Conservation (phyloP, 23 tunicate genomes). For the Trididemnum miniatum region DNA sequence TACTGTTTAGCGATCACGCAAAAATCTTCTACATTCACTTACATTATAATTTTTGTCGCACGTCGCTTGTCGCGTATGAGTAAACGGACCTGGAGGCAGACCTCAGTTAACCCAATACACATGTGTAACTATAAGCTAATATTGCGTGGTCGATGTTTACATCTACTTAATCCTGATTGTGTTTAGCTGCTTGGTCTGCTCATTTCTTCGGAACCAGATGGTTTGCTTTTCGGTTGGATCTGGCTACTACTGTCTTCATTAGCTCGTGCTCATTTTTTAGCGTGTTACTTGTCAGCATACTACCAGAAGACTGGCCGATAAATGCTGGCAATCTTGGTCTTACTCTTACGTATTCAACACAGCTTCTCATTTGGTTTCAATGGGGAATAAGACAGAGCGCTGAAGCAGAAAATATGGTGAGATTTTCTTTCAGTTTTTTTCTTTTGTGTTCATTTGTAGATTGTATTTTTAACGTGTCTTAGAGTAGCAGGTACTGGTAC, state of each 20-base stretch:
- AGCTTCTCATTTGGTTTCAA: slow-evolving; percentile 75
- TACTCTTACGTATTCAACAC: slow-evolving; percentile 59
- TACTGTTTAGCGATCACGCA: too few relatives aligned
- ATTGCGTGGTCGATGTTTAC: too few relatives aligned
- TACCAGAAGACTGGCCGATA: background rate
- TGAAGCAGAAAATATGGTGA: slow-evolving; percentile 86
- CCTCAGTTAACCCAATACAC: too few relatives aligned
- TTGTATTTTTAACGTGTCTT: background rate
- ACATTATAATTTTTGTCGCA: too few relatives aligned
- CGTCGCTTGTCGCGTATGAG: too few relatives aligned
- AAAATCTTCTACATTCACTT: too few relatives aligned
- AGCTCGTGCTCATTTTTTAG: slow-evolving; percentile 43
- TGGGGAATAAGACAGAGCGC: slow-evolving; percentile 83
- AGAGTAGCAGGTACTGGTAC: background rate
- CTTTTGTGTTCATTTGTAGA: background rate
- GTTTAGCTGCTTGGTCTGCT: slow-evolving; percentile 81
- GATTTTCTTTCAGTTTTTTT: background rate
- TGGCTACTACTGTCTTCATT: slow-evolving; percentile 55
- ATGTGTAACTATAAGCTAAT: too few relatives aligned
- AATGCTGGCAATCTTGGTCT: slow-evolving; percentile 58
- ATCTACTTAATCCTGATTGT: too few relatives aligned
- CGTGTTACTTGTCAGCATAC: background rate
- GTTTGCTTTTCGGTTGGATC: slow-evolving; percentile 78
- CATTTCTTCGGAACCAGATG: slow-evolving; percentile 63
- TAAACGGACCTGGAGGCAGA: too few relatives aligned